These are phyloP conservation scores for Sebastes oblongus DNA, from an alignment of 2,797 vertebrate species.

Conservation along the genomic window DNA sequence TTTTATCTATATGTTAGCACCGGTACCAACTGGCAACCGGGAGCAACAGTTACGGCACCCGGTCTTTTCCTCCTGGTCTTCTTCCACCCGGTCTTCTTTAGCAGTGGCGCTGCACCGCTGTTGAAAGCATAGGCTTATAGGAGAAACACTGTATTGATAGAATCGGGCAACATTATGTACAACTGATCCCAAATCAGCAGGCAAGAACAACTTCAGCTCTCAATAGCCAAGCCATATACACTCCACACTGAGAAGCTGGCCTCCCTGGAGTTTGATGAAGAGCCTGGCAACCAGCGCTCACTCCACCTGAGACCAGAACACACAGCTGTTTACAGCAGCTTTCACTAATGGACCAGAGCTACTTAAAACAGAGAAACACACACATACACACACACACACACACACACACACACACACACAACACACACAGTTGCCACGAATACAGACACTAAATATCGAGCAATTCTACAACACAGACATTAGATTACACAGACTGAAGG, in stretches of 20 bases:
- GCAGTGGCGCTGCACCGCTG: no score
- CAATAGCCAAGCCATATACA: neutral
- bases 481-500: neutral
- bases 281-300: constrained; percentile 24
- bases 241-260: neutral
- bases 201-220: no score
- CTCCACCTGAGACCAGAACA: constrained; percentile 49
- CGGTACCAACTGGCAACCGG: no score
- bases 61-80: no score
- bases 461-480: neutral
- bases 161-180: no score
- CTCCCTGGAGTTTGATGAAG: constrained; percentile 32
- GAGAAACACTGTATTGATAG: no score
- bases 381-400: neutral
- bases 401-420: neutral
- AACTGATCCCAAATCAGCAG: no score
- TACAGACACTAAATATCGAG: neutral
- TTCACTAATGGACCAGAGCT: constrained; percentile 34
- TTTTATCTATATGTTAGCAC: no score
- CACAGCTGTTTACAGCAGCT: constrained; percentile 49
- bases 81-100: no score
- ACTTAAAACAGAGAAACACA: constrained; percentile 14
- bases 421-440: neutral
- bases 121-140: no score
- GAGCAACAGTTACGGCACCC: no score